Evolutionary conservation across 1,140 invertebrate genomes (phyloP), one percentile per base, ranked within the genome.

Genomic region (Bilobella aurantiaca): DNA sequence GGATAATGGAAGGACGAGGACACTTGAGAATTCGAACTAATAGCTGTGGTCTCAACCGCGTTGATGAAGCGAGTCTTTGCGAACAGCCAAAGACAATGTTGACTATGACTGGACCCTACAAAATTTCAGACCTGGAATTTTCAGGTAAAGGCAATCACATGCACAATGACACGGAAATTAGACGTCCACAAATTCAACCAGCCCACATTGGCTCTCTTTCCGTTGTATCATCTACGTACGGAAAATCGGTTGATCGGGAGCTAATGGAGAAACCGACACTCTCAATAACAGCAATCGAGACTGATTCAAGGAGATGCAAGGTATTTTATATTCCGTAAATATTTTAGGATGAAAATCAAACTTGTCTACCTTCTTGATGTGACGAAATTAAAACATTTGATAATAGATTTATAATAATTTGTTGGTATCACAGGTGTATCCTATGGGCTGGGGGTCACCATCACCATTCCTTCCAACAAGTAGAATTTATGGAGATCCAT

Each of bases 401-500:
- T 56, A 5, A 56, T 5, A 8, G 27, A 56, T 58, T 28, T 25
- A 28, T 8, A 27, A 28, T 58, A 27, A 21, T 58, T 28, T 28
- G 18, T 58, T 25, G 37, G 8, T 31, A 5, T 34, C 25, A 8
- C 46, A 62, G n/a, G 29, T 62, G 29, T 60, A 0, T 58, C 47
- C 53, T 2, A 34, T 69, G 60, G 25, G 37, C n/a, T 46, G 57
- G 8, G 16, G 28, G 25, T 69, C 68, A 31, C 68, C 64, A 46
- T 66, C 64, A 18, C 28, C 58, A 32, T 69, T 69, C 31, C 32
- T 66, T n/a, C 47, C 68, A 18, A 66, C 68, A 12, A n/a, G 37
- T 27, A 64, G 30, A 62, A 63, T 63, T 18, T 69, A 69, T 57
- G 65, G 58, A 3, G 68, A 69, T 53, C 68, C 68, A 8, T 53